A percentile compares a stretch with the other conserved stretches of the same genome.
Conservation (phyloP, 2,797 vertebrate species). For the Enteromius fasciolatus region DNA sequence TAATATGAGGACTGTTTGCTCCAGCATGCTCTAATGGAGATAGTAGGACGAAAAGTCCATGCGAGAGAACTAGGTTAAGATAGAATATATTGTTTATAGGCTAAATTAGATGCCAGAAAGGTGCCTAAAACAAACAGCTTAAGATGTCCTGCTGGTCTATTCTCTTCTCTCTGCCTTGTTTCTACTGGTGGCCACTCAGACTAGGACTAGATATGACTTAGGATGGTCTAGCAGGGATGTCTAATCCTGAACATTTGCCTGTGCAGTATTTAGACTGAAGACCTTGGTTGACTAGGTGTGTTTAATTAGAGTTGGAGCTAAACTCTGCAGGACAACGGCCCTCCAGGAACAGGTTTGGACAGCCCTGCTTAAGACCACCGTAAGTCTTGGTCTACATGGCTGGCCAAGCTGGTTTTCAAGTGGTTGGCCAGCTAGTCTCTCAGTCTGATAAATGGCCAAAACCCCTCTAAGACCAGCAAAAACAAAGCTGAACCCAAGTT, state of each 20-base stretch:
- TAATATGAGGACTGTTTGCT: slow-evolving; percentile 11
- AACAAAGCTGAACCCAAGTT: background rate
- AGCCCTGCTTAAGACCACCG: background rate
- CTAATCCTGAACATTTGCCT: background rate
- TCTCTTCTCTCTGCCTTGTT: background rate
- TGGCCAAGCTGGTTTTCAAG: background rate
- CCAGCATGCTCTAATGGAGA: background rate
- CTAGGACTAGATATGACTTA: background rate
- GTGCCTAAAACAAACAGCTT: background rate
- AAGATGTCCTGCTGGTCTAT: background rate
- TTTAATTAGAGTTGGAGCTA: background rate
- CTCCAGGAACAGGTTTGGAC: background rate
- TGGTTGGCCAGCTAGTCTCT: background rate
- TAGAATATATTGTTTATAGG: background rate
- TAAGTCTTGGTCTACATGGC: background rate
- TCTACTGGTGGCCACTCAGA: background rate
- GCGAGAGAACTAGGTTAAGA: background rate
- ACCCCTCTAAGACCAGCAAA: background rate
- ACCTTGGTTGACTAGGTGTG: background rate
- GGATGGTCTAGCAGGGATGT: background rate
- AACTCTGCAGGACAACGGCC: background rate
- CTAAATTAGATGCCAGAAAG: background rate
- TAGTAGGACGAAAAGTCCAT: background rate
- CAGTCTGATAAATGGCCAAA: background rate
- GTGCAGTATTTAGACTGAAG: background rate